phyloP scores from a whole-genome alignment of 2,888 invertebrate genomes.

The Pherbina coryleti region DNA sequence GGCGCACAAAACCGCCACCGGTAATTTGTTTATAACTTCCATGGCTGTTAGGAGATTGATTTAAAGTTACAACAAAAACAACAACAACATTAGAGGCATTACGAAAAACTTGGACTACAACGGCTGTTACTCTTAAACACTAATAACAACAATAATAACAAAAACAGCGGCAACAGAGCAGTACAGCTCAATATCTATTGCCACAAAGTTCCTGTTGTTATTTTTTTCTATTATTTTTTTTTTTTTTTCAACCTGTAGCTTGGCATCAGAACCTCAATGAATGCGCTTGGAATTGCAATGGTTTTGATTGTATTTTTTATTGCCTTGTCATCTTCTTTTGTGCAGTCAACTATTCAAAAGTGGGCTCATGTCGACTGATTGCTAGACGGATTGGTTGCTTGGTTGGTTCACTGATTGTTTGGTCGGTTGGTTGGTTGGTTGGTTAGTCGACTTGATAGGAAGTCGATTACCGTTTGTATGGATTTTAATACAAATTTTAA shows the following conservation, averaged over 20 bases:
- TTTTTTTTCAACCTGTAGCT: neutral
- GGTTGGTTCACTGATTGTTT: no score
- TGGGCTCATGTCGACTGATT: neutral
- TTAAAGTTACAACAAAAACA: slow-evolving; percentile 6
- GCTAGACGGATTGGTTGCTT: neutral
- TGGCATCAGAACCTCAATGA: neutral
- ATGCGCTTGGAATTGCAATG: neutral
- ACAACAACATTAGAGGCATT: neutral
- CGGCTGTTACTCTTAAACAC: no score
- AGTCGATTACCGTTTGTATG: neutral
- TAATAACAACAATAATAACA: no score
- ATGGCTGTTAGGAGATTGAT: slow-evolving; percentile 7
- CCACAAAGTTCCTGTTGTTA: slow-evolving; percentile 2
- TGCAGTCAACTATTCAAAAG: neutral
- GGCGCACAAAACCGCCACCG: slow-evolving; percentile 22
- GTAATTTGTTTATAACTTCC: slow-evolving; percentile 13
- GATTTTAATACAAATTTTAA: neutral
- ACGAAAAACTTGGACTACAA: no score
- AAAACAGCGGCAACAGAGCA: no score
- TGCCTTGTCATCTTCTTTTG: slow-evolving; percentile 9
- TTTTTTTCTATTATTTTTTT: neutral
- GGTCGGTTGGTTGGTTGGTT: no score
- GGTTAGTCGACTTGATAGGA: neutral
- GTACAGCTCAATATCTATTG: neutral
- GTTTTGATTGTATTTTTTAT: neutral